Evolutionary conservation across 2,888 invertebrate genomes (phyloP).

Genomic region (Zaprionus bogoriensis): DNA sequence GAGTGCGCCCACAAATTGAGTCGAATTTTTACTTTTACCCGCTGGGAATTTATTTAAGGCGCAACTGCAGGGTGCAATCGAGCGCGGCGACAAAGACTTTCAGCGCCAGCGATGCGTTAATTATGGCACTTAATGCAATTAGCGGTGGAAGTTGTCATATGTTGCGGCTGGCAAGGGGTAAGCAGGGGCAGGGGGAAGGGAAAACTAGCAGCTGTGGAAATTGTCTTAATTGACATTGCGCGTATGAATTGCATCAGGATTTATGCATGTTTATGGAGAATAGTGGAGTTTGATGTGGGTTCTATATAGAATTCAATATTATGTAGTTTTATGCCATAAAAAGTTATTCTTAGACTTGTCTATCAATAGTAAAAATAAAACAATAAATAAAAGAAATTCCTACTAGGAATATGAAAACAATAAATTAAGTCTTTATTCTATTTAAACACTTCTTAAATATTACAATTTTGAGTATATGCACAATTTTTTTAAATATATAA

Average conservation of each 20-base stretch:
- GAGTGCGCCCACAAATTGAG: slow-evolving; percentile 71
- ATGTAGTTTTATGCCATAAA: no score
- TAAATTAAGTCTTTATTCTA: no score
- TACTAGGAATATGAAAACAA: no score
- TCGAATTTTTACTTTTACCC: slow-evolving; percentile 64
- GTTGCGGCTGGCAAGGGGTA: neutral
- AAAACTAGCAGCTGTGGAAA: neutral
- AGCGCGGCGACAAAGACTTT: slow-evolving; percentile 36
- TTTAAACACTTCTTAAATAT: no score
- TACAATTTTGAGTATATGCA: no score
- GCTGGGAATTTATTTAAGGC: neutral
- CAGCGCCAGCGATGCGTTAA: slow-evolving; percentile 37
- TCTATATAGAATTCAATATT: neutral
- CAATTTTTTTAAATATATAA: no score
- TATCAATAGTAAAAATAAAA: no score
- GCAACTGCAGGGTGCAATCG: slow-evolving; percentile 31
- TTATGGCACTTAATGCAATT: slow-evolving; percentile 36
- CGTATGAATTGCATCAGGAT: no score
- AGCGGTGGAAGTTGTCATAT: slow-evolving; percentile 23
- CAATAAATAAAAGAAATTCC: no score
- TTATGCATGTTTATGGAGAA: no score
- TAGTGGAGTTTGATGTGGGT: neutral
- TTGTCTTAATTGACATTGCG: neutral
- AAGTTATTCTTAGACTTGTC: no score
- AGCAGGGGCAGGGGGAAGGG: neutral